These are phyloP conservation scores for Phyllopteryx taeniolatus DNA, from an alignment of 2,113 vertebrate species.

Conservation along the genomic window DNA sequence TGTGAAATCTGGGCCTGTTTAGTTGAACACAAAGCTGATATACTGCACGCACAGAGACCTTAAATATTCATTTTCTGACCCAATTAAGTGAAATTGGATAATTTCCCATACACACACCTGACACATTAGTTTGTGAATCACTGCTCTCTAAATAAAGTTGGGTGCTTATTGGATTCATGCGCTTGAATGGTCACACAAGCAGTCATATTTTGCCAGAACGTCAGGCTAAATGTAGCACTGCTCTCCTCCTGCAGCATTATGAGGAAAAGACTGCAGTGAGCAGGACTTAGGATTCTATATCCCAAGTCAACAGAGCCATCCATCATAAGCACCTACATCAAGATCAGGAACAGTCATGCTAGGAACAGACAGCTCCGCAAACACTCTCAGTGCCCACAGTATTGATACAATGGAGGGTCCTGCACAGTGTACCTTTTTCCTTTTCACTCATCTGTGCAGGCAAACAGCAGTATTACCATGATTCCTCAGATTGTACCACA, in stretches of 20 bases:
- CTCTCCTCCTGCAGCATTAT: constrained; percentile 34
- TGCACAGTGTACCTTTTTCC: neutral
- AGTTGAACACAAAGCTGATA: too few species aligned
- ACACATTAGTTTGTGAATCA: neutral
- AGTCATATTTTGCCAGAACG: constrained; percentile 21
- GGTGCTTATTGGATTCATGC: constrained; percentile 17
- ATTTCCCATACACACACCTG: too few species aligned
- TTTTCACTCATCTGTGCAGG: constrained; percentile 12
- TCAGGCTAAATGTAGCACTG: constrained; percentile 14
- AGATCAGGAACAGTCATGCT: constrained; percentile 38
- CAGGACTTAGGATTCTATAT: constrained; percentile 28
- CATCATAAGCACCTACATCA: constrained; percentile 38
- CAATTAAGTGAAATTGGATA: too few species aligned
- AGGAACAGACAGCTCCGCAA: constrained; percentile 16
- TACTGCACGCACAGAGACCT: too few species aligned
- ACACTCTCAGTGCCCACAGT: constrained; percentile 8
- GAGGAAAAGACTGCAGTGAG: constrained; percentile 37
- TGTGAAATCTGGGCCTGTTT: too few species aligned
- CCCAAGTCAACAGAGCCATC: constrained; percentile 37
- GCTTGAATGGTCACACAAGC: constrained; percentile 24
- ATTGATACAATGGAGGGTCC: neutral
- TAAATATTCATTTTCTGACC: too few species aligned
- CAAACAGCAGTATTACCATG: constrained; percentile 15
- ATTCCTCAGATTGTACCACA: constrained; percentile 30
- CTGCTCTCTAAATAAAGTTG: neutral